A percentile compares a stretch with the other conserved stretches of the same genome.
These are phyloP conservation scores for Paedocypris sp. DNA, from an alignment of 2,113 vertebrate species.

Conservation along the genomic window DNA sequence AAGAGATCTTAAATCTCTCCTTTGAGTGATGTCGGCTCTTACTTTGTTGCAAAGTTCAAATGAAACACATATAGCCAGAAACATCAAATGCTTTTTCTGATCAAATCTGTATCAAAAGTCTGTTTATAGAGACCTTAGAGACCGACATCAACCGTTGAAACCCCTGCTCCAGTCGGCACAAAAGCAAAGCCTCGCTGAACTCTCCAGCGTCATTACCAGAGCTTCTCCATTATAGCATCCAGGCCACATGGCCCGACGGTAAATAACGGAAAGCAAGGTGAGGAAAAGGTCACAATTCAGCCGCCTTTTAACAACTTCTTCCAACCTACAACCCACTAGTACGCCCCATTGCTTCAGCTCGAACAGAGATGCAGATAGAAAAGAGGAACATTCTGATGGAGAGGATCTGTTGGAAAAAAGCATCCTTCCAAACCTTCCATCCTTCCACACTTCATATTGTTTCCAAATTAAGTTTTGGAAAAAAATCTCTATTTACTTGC, in stretches of 20 bases:
- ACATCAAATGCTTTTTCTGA: conserved; percentile 1
- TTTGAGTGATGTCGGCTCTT: neutral
- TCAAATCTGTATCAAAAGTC: neutral
- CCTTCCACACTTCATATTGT: too few species aligned
- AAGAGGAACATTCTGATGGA: too few species aligned
- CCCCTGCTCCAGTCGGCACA: neutral
- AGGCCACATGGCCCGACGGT: neutral
- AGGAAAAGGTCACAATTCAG: neutral
- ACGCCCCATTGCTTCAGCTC: too few species aligned
- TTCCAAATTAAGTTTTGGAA: too few species aligned
- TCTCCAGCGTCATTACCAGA: neutral
- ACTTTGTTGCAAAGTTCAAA: neutral
- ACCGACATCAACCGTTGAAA: neutral
- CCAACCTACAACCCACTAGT: too few species aligned
- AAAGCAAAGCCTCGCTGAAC: neutral
- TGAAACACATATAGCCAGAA: neutral
- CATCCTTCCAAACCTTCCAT: too few species aligned
- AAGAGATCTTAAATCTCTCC: neutral
- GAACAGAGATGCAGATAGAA: too few species aligned
- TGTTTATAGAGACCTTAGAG: neutral
- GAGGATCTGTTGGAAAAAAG: too few species aligned
- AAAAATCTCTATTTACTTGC: too few species aligned
- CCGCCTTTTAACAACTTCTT: neutral
- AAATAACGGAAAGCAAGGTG: neutral
- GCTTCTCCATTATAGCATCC: neutral